A percentile compares a stretch with the other conserved stretches of the same genome.
These are phyloP conservation scores for Synergus laeviventris DNA, from an alignment of 2,888 invertebrate genomes.

Conservation along the genomic window DNA sequence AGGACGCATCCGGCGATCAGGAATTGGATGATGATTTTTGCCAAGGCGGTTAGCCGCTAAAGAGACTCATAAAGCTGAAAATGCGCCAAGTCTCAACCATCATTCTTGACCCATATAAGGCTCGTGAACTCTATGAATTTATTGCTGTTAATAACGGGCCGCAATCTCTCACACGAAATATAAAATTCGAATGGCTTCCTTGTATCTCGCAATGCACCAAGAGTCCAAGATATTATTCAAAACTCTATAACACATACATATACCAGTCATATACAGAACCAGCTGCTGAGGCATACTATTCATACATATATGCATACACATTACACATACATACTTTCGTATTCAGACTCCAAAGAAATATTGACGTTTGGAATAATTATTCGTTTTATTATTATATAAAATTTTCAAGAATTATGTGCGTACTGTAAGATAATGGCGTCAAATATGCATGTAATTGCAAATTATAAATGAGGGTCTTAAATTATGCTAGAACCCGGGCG, in stretches of 20 bases:
- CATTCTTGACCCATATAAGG: slow-evolving; percentile 19
- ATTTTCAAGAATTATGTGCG: not conserved
- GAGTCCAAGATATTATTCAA: not conserved
- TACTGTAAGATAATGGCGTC: not conserved
- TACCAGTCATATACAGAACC: not conserved
- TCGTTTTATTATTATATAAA: not conserved
- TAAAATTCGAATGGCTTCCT: slow-evolving; percentile 25
- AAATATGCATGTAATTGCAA: slow-evolving; percentile 24
- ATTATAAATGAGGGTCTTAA: slow-evolving; percentile 36
- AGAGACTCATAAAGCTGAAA: slow-evolving; percentile 39
- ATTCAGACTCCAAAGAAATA: not conserved
- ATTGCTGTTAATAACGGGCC: slow-evolving; percentile 50
- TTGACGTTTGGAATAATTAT: not conserved
- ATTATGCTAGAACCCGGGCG: slow-evolving; percentile 7
- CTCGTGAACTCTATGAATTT: slow-evolving; percentile 44
- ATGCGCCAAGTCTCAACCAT: slow-evolving; percentile 26
- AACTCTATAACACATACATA: not conserved
- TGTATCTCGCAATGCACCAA: slow-evolving; percentile 5
- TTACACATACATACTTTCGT: not conserved
- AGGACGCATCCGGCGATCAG: slow-evolving; percentile 25
- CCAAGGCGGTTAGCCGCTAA: slow-evolving; percentile 4
- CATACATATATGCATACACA: too few species aligned
- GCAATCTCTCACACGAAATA: slow-evolving; percentile 37
- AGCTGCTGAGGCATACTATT: not conserved
- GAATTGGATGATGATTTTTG: slow-evolving; percentile 8